Base-by-base conservation (phyloP, 2,113 vertebrate species). In the Montifringilla adamsi region DNA sequence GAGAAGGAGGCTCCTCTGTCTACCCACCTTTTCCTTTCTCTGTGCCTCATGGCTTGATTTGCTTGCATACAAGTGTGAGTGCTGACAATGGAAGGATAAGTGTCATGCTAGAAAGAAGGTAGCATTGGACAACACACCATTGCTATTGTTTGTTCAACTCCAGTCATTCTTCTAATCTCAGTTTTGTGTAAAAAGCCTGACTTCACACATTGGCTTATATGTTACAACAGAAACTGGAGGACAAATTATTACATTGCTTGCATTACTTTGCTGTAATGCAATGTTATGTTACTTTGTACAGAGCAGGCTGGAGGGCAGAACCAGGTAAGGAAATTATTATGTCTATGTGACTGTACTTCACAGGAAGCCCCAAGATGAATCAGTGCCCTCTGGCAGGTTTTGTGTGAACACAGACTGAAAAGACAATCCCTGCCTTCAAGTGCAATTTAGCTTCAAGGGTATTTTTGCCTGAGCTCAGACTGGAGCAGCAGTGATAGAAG, bases 321-420 rank as follows among this genome's bases (percentile, higher is more conserved):
- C 8, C 12, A 52, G 39, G 31, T 47, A 56, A 76, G 28, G 58
- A 37, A 50, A 37, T 62, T 43, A 26, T n/a, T 67, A 52, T 30
- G 17, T 59, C 44, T 39, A 7, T 30, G 19, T 41, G 44, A 56
- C 23, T 56, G 21, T 21, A 53, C 67, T 62, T 90, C 46, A 76
- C 55, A 69, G 37, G 49, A 95, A 90, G 55, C 8, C 33, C 43
- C 66, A 79, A 77, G 37, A 68, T 60, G n/a, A 86, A 90, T 63
- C 70, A 60, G 13, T 44, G 13, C 37, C 44, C 43, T 75, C 70
- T 85, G 59, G 49, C n/a, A 76, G 41, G 31, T 63, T 84, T 79
- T 72, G 33, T 59, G 15, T 60, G 62, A 92, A 39, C 33, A 55
- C 31, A 86, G n/a, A 43, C 33, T 1, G 2, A 63, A 93, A 84